A percentile compares a stretch with the other conserved stretches of the same genome.
These are phyloP conservation scores for Fragum fragum DNA, from an alignment of 2,888 invertebrate species.

Conservation along the genomic window DNA sequence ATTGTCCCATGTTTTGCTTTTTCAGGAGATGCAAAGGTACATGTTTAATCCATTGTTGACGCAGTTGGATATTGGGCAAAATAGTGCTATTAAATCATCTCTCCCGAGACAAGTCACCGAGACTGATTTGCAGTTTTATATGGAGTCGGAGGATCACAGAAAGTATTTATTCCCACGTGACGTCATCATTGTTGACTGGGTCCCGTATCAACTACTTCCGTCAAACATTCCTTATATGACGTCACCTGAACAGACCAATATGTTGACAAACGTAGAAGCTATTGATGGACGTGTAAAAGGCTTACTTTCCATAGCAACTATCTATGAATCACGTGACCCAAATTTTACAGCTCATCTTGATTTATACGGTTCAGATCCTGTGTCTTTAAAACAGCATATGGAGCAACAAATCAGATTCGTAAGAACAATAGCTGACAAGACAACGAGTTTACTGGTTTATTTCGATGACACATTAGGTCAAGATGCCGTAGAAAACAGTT, in stretches of 20 bases:
- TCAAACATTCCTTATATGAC: conserved; percentile 25
- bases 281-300: background rate
- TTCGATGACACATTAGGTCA: background rate
- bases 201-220: conserved; percentile 21
- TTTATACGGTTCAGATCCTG: background rate
- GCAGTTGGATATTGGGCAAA: background rate
- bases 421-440: background rate
- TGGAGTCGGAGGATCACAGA: background rate
- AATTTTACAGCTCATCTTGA: background rate
- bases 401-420: background rate
- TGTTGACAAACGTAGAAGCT: background rate
- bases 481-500: background rate
- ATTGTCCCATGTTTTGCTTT: no score
- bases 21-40: conserved; percentile 10
- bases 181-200: conserved; percentile 31
- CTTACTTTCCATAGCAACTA: background rate
- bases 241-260: background rate
- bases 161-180: conserved; percentile 27
- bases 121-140: background rate
- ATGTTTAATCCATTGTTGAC: background rate
- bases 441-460: background rate
- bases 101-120: background rate
- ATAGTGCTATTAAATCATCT: background rate
- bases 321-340: background rate
- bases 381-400: background rate